Base-by-base conservation (phyloP, 2,797 vertebrate genomes). In the Selene dorsalis region DNA sequence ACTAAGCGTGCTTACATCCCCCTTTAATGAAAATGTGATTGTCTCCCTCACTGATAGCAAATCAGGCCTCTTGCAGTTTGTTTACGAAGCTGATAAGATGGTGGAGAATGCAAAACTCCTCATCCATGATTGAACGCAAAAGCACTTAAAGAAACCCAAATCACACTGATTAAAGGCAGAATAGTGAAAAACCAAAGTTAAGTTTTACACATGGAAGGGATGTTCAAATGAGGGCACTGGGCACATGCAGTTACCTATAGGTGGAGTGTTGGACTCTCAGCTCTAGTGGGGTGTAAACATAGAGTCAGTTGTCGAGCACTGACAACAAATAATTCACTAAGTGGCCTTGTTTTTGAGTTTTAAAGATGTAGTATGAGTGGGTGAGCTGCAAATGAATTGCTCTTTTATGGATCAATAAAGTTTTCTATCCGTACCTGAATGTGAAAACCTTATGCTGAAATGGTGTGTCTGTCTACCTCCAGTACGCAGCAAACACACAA, bases 401-500 rank as follows among this genome's bases (percentile, higher is more conserved):
- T 48, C 45, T 48, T 20, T 18, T 48, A 9, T 2, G 18, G 45
- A 20, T 48, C 6, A 20, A 48, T 48, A 20, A 20, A 20, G 45
- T 20, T 8, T 18, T 48, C 45, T 48, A 7, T 20, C 45, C n/a
- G 18, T 20, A 20, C 9, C 17, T 20, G 45, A 48, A 48, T 48
- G 6, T 48, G 18, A 7, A 65, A 41, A 28, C 41, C 52, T 16
- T 20, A 24, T 72, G 28, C 22, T n/a, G 72, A 56, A 57, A n/a
- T n/a, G n/a, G n/a, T 56, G 22, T 20, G 35, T 56, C 47, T 77
- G 58, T 75, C 45, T 80, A n/a, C 58, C 57, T 72, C 24, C n/a
- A 45, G 28, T 50, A 58, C 73, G 67, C 74, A 69, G 64, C 77
- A 74, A 82, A 86, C 82, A 83, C 73, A 75, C 67, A 58, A 70